Base-by-base conservation (phyloP, 2,888 invertebrate genomes). In the Brachyptera putata region DNA sequence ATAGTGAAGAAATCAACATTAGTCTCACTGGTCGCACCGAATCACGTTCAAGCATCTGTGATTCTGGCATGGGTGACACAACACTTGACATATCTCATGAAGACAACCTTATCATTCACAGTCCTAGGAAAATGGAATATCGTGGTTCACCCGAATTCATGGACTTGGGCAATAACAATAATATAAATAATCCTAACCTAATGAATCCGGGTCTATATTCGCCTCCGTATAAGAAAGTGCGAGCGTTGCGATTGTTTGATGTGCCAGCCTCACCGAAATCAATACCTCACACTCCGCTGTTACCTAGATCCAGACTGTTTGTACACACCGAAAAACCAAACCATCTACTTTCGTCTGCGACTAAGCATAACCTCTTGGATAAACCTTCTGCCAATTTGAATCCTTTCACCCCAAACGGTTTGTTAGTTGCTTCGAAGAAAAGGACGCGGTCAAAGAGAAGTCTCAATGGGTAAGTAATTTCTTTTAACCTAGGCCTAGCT, bases 251-350 rank as follows among this genome's bases (percentile, higher is more conserved):
- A 67, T 76, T 94, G 1, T 90, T 90, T 70, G 91, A 92, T 76
- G 89, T 89, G 56, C 92, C 92, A 0, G 85, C 89, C 64, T 91
- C 92, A 3, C 92, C 93, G 2, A 91, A 91, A 76, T 90, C 90
- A 0, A 78, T 93, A 16, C 74, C 89, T 30, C 84, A 87, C 0
- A 80, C 85, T 46, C 84, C 86, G 1, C 46, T 36, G 9, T 41
- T 57, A 7, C 56, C 60, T 3, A 60, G 58, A 16, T 57, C 43
- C 1, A 53, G 53, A 46, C 41, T 62, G 26, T 56, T 58, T 21
- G 30, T 48, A 34, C 41, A 57, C 36, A 74, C 76, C n/a, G 70
- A 76, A 11, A 68, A 69, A 21, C 67, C 63, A 1, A 58, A 62
- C 26, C 34, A 48, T 14, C 43, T 43, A 39, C n/a, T 46, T n/a